A percentile compares a stretch with the other conserved stretches of the same genome.
phyloP scores from a whole-genome alignment of 2,797 vertebrate genomes.

The Uromys caudimaculatus region DNA sequence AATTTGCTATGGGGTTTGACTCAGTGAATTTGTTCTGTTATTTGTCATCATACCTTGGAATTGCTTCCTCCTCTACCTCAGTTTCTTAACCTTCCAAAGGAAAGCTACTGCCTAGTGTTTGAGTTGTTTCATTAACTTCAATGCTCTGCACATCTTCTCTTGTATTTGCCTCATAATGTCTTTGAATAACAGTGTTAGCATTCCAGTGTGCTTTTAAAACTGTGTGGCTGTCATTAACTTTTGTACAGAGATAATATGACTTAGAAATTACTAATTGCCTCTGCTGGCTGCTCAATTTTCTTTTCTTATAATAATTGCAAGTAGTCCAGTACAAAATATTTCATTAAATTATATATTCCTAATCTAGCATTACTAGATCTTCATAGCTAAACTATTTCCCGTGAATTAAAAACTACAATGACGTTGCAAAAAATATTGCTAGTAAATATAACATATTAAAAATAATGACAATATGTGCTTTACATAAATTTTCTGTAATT shows the following conservation, averaged over 20 bases:
- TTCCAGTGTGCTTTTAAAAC: conserved; percentile 3
- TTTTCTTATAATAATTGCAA: conserved; percentile 38
- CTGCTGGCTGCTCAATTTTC: neutral
- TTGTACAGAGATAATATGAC: neutral
- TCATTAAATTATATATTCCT: neutral
- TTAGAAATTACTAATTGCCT: conserved; percentile 14
- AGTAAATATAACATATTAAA: neutral
- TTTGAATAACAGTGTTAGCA: conserved; percentile 1
- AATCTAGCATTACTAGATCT: conserved; percentile 3
- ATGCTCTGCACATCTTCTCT: neutral
- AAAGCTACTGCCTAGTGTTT: neutral
- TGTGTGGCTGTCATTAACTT: neutral
- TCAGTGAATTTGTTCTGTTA: conserved; percentile 65
- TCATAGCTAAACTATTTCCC: neutral
- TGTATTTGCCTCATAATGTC: neutral
- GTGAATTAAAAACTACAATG: neutral
- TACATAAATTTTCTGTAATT: neutral
- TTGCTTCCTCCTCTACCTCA: conserved; percentile 72
- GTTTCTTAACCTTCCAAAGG: conserved; percentile 34
- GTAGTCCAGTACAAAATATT: conserved; percentile 16
- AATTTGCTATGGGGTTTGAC: conserved; percentile 71
- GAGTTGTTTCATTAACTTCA: conserved; percentile 40
- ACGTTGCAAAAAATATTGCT: neutral
- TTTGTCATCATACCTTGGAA: conserved; percentile 69
- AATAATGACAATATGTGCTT: neutral